These are phyloP conservation scores for Julus scandinavius DNA, from an alignment of 2,888 invertebrate species.

Conservation along the genomic window DNA sequence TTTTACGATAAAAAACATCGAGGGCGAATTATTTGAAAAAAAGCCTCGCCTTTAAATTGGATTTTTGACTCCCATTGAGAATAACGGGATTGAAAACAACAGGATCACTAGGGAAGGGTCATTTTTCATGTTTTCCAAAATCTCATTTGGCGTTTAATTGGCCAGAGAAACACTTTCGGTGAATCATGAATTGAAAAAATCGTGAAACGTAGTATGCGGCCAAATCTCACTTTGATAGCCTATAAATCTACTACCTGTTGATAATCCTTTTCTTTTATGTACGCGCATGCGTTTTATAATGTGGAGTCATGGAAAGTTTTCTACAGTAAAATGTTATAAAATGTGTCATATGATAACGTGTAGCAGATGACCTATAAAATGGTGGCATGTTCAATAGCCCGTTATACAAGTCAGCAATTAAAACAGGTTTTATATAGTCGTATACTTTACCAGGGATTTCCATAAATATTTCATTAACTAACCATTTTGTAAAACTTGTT, in stretches of 20 bases:
- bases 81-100: slow-evolving; percentile 11
- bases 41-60: background rate
- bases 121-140: background rate
- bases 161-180: background rate
- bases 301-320: background rate
- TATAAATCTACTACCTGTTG: slow-evolving; percentile 19
- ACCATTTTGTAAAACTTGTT: no score
- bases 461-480: no score
- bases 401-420: no score
- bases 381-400: background rate
- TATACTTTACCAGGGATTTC: no score
- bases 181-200: background rate
- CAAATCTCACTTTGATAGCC: background rate
- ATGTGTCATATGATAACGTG: background rate
- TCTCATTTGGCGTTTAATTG: background rate
- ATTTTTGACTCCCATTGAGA: slow-evolving; percentile 30
- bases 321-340: background rate
- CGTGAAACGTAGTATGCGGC: background rate
- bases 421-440: no score
- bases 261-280: background rate
- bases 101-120: background rate
- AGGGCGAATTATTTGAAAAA: background rate
- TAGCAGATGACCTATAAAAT: background rate
- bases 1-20: slow-evolving; percentile 6
- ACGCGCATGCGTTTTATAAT: background rate